Percentiles rank a stretch among this genome's conserved stretches.
These are phyloP conservation scores for Sylvilagus bachmani DNA, from an alignment of 2,113 vertebrate species.

Conservation along the genomic window DNA sequence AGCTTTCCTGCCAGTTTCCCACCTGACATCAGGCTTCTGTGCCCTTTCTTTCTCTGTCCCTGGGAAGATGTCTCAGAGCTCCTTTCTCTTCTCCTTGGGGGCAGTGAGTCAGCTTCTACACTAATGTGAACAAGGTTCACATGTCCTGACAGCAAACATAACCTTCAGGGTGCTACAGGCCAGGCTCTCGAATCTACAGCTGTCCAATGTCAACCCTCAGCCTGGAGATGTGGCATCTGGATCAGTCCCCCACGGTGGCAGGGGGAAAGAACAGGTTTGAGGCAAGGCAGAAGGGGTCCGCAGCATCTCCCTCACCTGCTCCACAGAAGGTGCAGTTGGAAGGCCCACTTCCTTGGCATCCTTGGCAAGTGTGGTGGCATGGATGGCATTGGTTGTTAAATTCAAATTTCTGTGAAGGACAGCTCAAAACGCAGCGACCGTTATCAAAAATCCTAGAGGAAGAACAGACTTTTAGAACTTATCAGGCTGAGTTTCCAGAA, in stretches of 20 bases:
- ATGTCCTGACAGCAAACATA: not conserved
- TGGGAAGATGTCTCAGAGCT: not conserved
- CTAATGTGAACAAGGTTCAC: not conserved
- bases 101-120: not conserved
- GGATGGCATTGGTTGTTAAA: conserved; percentile 88
- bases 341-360: conserved; percentile 92
- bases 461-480: conserved; percentile 48
- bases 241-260: not conserved
- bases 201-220: not conserved
- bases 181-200: not conserved
- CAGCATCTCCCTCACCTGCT: conserved; percentile 88
- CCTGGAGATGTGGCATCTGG: not conserved
- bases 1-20: not conserved
- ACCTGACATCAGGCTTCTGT: not conserved
- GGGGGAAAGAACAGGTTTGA: not conserved
- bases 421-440: conserved; percentile 89
- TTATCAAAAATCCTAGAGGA: conserved; percentile 91
- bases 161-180: not conserved
- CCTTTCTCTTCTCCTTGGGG: not conserved
- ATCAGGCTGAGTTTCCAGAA: not conserved
- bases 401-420: conserved; percentile 90
- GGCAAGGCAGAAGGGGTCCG: not conserved
- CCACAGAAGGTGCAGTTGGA: conserved; percentile 93
- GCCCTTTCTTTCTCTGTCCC: conserved; percentile 13
- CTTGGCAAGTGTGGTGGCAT: conserved; percentile 94